Percentiles rank a stretch among this genome's conserved stretches.
phyloP scores from a whole-genome alignment of 2,113 vertebrate genomes.

The Ophiodon elongatus region DNA sequence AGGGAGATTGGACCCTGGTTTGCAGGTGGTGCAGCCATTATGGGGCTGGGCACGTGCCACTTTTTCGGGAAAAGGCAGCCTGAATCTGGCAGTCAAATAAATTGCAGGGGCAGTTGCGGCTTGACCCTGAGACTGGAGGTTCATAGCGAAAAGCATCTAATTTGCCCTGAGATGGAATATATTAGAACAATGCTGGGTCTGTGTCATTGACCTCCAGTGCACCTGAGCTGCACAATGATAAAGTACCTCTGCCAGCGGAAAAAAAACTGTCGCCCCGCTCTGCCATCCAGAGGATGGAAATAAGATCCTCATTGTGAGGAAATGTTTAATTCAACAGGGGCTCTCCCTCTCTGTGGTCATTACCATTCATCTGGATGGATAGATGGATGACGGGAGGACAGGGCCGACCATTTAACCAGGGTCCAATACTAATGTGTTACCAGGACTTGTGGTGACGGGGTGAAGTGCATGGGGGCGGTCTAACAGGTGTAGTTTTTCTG shows the following conservation, averaged over 20 bases:
- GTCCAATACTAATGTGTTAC: constrained; percentile 77
- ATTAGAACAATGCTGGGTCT: constrained; percentile 71
- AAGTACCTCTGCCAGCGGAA: constrained; percentile 67
- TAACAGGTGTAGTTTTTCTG: constrained; percentile 59
- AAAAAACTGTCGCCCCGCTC: constrained; percentile 44
- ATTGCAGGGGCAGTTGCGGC: constrained; percentile 59
- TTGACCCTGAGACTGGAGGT: constrained; percentile 66
- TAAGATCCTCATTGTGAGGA: constrained; percentile 66
- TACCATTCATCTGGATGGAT: constrained; percentile 72
- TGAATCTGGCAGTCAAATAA: constrained; percentile 72
- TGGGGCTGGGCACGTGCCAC: constrained; percentile 30
- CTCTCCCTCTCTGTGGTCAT: constrained; percentile 65
- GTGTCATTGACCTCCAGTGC: constrained; percentile 76
- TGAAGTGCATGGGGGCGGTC: constrained; percentile 8
- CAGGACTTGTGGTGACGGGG: constrained; percentile 50
- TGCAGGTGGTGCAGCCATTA: constrained; percentile 51
- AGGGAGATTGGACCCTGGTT: constrained; percentile 69
- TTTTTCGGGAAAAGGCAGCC: constrained; percentile 35
- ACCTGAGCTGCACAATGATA: constrained; percentile 76
- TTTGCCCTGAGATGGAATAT: constrained; percentile 76
- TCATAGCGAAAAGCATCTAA: constrained; percentile 71
- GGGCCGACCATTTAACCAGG: constrained; percentile 62
- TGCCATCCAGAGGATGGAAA: constrained; percentile 53
- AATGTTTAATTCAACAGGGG: constrained; percentile 80
- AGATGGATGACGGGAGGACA: constrained; percentile 62